Evolutionary conservation across 2,888 invertebrate genomes (phyloP), one percentile per base, ranked within the genome.

Genomic region (Troilus luridus): DNA sequence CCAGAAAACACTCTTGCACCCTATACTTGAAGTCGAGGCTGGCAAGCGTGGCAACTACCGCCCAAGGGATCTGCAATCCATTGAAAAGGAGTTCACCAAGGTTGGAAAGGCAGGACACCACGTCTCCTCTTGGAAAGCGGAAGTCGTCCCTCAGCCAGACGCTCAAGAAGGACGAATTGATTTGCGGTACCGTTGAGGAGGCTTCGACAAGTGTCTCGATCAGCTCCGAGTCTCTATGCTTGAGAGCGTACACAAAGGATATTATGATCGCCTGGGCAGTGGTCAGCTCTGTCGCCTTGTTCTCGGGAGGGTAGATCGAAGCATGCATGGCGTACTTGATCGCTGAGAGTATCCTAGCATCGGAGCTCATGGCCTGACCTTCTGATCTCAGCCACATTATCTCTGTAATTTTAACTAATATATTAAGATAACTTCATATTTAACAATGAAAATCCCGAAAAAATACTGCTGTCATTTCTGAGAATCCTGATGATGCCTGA

Each of bases 91-190:
- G 72, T 27, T 41, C 17, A 21, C 72, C 72, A 9, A 77, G 72
- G 17, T 27, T 77, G 27, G 72, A 77, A 3, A 77, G 19, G 72
- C 72, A 41, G 17, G 8, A 0, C 27, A 41, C 72, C 10, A 77
- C 19, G 27, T 77, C 72, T 41, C 27, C 72, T 19, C 72, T 77
- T 6, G 72, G 27, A 19, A 77, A 77, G 72, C n/a, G 27, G 72
- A 77, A 77, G 8, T 77, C 72, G 41, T 77, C 72, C 19, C 72
- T 77, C 27, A 77, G 17, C 72, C 72, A 77, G 41, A 77, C 72
- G 2, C 72, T 77, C 72, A 77, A 19, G 72, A 77, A 77, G 17
- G 72, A 17, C 7, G 72, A 77, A 7, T 77, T 77, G 41, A 77
- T 77, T 41, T 77, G 72, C 9, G 72, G 72, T 14, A 77, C 41